phyloP scores from a whole-genome alignment of 2,113 vertebrate genomes.

The Thalassarche chlororhynchos region DNA sequence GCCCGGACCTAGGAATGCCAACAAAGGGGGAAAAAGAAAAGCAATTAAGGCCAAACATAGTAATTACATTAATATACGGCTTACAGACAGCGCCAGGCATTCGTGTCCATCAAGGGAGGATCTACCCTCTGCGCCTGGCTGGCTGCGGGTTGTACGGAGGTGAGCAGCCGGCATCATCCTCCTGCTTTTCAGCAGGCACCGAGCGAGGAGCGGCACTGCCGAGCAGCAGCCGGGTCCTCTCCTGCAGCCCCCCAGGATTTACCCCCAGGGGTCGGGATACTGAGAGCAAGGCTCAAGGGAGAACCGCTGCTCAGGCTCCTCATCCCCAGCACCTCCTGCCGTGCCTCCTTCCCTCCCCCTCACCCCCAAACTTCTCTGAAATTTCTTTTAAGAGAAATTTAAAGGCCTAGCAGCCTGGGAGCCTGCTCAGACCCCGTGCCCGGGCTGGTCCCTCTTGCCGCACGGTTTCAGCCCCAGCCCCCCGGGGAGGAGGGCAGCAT shows the following conservation, averaged over 20 bases:
- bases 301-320: background rate
- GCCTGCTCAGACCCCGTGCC: background rate
- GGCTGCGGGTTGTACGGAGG: background rate
- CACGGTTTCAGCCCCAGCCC: background rate
- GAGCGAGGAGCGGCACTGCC: background rate
- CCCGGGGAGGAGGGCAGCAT: background rate
- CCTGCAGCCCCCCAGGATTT: background rate
- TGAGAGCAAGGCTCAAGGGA: background rate
- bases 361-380: background rate
- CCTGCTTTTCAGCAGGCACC: background rate
- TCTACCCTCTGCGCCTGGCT: background rate
- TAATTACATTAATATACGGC: background rate
- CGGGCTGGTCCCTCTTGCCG: no score
- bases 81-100: background rate
- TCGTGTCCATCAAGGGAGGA: background rate
- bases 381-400: background rate
- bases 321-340: background rate
- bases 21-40: background rate
- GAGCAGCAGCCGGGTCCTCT: background rate
- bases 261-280: background rate
- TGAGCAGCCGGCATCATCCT: background rate
- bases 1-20: background rate
- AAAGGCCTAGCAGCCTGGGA: background rate
- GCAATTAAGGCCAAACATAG: background rate
- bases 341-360: background rate